A percentile compares a stretch with the other conserved stretches of the same genome.
These are phyloP conservation scores for Drosophila fungiperda DNA, from an alignment of 2,888 invertebrate genomes.

Conservation along the genomic window DNA sequence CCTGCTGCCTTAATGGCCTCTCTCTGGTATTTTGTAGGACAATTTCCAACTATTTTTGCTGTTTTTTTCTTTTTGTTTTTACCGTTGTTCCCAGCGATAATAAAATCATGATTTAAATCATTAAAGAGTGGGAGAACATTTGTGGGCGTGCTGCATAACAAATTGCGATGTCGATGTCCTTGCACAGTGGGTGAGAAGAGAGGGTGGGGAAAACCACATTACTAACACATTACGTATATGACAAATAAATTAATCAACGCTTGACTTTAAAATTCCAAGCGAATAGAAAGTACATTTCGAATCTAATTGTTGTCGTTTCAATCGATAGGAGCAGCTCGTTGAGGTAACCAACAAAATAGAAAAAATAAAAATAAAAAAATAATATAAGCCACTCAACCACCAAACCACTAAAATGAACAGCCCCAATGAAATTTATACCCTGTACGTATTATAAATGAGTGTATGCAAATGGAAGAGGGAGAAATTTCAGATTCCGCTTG, in stretches of 20 bases:
- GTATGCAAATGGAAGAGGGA: neutral
- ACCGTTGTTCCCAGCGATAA: constrained; percentile 28
- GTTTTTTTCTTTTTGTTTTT: constrained; percentile 27
- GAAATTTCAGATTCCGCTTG: neutral
- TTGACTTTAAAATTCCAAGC: constrained; percentile 50
- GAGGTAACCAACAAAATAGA: neutral
- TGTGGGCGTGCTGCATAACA: constrained; percentile 58
- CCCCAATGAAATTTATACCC: constrained; percentile 2
- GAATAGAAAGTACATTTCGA: constrained; percentile 52
- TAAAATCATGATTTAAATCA: constrained; percentile 71
- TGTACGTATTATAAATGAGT: neutral
- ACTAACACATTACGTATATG: constrained; percentile 11
- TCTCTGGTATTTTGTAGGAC: constrained; percentile 20
- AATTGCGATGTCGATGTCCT: constrained; percentile 46
- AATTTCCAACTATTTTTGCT: constrained; percentile 45
- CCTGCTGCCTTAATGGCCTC: constrained; percentile 41
- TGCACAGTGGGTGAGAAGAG: neutral
- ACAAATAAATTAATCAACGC: constrained; percentile 70
- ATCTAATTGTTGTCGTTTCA: constrained; percentile 57
- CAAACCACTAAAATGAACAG: constrained; percentile 9
- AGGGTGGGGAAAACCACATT: neutral
- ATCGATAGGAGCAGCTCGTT: constrained; percentile 34
- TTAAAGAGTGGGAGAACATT: constrained; percentile 45
- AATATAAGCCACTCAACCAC: neutral
- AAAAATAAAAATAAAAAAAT: neutral